A percentile compares a stretch with the other conserved stretches of the same genome.
These are phyloP conservation scores for Crotalus viridis DNA, from an alignment of 2,113 vertebrate genomes.

Conservation along the genomic window DNA sequence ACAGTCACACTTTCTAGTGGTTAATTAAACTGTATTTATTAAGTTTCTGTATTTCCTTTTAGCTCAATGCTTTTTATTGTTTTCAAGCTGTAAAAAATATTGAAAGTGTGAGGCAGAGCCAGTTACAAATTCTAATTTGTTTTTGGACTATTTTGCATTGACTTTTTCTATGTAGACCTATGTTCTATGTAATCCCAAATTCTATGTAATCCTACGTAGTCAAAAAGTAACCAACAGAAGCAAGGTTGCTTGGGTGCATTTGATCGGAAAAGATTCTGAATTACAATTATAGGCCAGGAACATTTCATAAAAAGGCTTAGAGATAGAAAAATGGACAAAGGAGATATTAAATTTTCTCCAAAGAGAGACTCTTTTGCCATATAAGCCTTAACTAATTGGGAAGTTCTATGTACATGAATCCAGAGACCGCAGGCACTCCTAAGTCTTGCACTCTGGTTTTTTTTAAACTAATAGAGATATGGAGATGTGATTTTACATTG, in stretches of 20 bases:
- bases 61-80: neutral
- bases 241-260: neutral
- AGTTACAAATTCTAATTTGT: neutral
- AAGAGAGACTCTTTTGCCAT: neutral
- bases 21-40: neutral
- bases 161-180: neutral
- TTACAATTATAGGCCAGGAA: neutral
- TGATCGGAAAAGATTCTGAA: neutral
- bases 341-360: neutral
- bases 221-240: neutral
- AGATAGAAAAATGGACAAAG: neutral
- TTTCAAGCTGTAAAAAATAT: neutral
- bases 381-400: neutral
- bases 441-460: neutral
- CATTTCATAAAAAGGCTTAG: neutral
- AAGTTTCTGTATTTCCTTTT: neutral
- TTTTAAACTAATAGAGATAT: neutral
- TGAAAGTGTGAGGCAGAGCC: neutral
- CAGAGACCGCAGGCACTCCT: neutral
- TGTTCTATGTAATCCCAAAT: neutral
- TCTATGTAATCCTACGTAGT: neutral
- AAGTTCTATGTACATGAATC: neutral
- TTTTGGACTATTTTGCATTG: neutral
- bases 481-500: neutral
- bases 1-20: neutral